Evolutionary conservation across 2,888 invertebrate genomes (phyloP).

Genomic region (Andrena bicolor): DNA sequence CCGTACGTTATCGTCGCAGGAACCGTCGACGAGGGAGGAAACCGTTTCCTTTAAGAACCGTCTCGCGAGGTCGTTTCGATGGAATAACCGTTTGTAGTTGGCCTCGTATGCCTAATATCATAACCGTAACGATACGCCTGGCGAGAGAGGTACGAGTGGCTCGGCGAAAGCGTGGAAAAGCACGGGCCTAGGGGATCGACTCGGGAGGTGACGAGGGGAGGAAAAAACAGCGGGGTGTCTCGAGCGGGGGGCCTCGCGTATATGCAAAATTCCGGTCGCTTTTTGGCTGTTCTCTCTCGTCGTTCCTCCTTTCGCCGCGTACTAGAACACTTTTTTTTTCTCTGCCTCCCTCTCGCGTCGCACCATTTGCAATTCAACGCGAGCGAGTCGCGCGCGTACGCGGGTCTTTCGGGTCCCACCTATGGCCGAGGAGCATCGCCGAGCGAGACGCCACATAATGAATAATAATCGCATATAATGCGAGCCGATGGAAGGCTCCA

Average conservation of each 20-base stretch:
- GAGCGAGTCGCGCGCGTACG: constrained; percentile 59
- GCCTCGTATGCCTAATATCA: constrained; percentile 78
- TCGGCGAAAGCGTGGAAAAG: constrained; percentile 43
- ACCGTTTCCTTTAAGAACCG: constrained; percentile 66
- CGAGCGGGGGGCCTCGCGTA: constrained; percentile 20
- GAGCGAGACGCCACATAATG: constrained; percentile 79
- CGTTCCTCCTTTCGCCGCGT: constrained; percentile 36
- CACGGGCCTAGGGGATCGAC: constrained; percentile 57
- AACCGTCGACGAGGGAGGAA: constrained; percentile 42
- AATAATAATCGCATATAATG: constrained; percentile 83
- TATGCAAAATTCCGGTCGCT: constrained; percentile 56
- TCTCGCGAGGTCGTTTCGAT: constrained; percentile 73
- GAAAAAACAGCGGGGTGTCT: constrained; percentile 45
- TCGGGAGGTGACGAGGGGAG: constrained; percentile 22
- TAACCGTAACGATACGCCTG: constrained; percentile 80
- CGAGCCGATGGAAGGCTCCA: constrained; percentile 39
- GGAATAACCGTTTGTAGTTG: constrained; percentile 81
- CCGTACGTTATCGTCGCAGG: constrained; percentile 63
- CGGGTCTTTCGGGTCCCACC: constrained; percentile 38
- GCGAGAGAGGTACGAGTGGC: constrained; percentile 67
- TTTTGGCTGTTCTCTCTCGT: constrained; percentile 55
- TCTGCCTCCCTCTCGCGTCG: constrained; percentile 29
- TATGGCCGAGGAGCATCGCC: constrained; percentile 13
- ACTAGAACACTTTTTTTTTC: constrained; percentile 18
- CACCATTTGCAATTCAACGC: constrained; percentile 79